Evolutionary conservation across 2,797 vertebrate genomes (phyloP), one percentile per base, ranked within the genome.

Genomic region (Podarcis lilfordi): DNA sequence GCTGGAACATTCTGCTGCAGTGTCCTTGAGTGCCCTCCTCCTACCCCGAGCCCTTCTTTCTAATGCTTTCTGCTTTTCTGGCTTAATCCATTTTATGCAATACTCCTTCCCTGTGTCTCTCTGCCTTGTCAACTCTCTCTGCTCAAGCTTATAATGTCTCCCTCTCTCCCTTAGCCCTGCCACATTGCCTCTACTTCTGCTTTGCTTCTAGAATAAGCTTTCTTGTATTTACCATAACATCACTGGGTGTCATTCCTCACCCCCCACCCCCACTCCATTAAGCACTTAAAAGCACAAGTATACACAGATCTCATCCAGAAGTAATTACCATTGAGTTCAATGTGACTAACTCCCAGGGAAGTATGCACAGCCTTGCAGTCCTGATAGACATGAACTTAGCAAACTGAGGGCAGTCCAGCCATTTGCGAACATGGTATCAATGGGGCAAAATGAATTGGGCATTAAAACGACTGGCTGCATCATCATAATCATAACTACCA

Each of bases 21-120:
- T 93, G 96, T 96, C 95, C 94, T 96, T 91, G 93, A 80, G 84
- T 95, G 95, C 91, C 93, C 93, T 95, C 94, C 78, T 64, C 84
- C 17, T 88, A 92, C 87, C 93, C 91, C 35, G 5, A 88, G 91
- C 85, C 88, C 89, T 84, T 75, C 68, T 91, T 86, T 94, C 37
- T 72, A 81, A 85, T 45, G 86, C 81, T 92, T 88, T 84, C 4
- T 0, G 91, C 86, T 94, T 84, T 88, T 86, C 35, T 91, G 84
- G 84, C 88, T 89, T 32, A 72, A 89, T 86, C 90, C 92, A 37
- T 84, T 86, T 91, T 89, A 37, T 1, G 4, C 50, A 88, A 71
- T 0, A 0, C 88, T 89, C 90, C 68, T 87, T 91, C 35, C 89
- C 35, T 66, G 72, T 82, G 21, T 23, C 75, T 77, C 88, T 87